These are phyloP conservation scores for Bolborhynchus lineola DNA, from an alignment of 2,113 vertebrate genomes.

Conservation along the genomic window DNA sequence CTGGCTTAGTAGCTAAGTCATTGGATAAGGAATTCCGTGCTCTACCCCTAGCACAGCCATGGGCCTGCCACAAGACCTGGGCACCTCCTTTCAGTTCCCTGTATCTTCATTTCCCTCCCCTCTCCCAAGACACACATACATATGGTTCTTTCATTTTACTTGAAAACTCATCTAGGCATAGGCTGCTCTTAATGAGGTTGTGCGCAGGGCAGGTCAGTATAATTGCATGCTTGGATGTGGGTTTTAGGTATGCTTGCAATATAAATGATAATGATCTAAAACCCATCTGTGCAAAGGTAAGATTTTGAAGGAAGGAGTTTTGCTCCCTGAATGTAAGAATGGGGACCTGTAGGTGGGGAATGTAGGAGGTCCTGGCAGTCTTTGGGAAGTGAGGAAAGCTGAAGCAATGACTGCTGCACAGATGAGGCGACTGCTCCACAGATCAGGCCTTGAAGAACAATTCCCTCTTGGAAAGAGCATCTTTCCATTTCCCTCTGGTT, in stretches of 20 bases:
- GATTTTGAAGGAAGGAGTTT: neutral
- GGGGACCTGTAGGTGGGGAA: neutral
- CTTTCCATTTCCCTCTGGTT: neutral
- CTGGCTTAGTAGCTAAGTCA: neutral
- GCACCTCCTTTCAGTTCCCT: neutral
- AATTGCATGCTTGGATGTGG: neutral
- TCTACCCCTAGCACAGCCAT: neutral
- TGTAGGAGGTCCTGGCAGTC: neutral
- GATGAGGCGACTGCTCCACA: neutral
- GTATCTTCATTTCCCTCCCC: neutral
- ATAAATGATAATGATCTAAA: constrained; percentile 4
- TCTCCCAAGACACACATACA: neutral
- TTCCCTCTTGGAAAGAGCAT: neutral
- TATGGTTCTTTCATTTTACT: constrained; percentile 14
- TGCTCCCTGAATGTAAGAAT: neutral
- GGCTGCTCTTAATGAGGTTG: neutral
- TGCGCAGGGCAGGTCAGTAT: neutral
- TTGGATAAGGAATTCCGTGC: neutral
- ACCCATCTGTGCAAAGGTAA: neutral
- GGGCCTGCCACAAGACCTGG: neutral
- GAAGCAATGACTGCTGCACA: neutral
- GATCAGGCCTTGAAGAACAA: neutral
- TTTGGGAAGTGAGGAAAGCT: neutral
- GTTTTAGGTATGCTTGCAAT: neutral
- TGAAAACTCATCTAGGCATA: neutral